phyloP scores from a whole-genome alignment of 2,888 invertebrate species.

The Dugesia japonica region DNA sequence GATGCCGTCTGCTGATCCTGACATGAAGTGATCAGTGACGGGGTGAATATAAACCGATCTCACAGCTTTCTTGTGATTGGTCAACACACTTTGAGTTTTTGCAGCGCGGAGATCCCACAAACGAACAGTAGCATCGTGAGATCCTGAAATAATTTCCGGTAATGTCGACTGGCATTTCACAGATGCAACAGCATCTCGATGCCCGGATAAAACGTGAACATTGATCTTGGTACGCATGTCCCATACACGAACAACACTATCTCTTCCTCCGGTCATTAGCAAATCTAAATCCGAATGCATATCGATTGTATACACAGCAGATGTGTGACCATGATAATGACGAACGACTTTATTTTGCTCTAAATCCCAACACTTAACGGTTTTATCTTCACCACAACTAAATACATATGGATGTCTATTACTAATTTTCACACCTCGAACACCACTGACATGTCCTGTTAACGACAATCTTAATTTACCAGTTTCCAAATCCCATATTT shows the following conservation, averaged over 20 bases:
- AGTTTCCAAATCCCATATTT: slow-evolving; percentile 94
- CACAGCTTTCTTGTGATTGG: slow-evolving; percentile 86
- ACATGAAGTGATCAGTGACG: slow-evolving; percentile 72
- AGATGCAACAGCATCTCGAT: slow-evolving; percentile 87
- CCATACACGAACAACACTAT: slow-evolving; percentile 90
- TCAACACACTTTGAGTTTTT: slow-evolving; percentile 66
- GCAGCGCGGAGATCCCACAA: slow-evolving; percentile 95
- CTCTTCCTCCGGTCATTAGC: slow-evolving; percentile 76
- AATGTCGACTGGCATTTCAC: slow-evolving; percentile 78
- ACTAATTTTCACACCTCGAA: slow-evolving; percentile 82
- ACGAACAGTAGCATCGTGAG: slow-evolving; percentile 82
- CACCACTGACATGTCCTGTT: slow-evolving; percentile 93
- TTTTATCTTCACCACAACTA: slow-evolving; percentile 93
- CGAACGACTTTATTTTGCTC: slow-evolving; percentile 95
- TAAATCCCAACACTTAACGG: slow-evolving; percentile 98
- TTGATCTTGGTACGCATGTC: slow-evolving; percentile 97
- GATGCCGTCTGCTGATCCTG: slow-evolving; percentile 91
- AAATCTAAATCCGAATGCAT: slow-evolving; percentile 89
- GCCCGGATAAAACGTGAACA: slow-evolving; percentile 81
- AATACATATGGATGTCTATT: slow-evolving; percentile 87
- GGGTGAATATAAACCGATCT: slow-evolving; percentile 53
- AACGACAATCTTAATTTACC: slow-evolving; percentile 86
- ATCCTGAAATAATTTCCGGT: slow-evolving; percentile 63
- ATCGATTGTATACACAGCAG: slow-evolving; percentile 78
- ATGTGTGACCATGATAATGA: slow-evolving; percentile 94